Conservation (phyloP, 2,888 invertebrate genomes). For the Orthonychiurus folsomi region DNA sequence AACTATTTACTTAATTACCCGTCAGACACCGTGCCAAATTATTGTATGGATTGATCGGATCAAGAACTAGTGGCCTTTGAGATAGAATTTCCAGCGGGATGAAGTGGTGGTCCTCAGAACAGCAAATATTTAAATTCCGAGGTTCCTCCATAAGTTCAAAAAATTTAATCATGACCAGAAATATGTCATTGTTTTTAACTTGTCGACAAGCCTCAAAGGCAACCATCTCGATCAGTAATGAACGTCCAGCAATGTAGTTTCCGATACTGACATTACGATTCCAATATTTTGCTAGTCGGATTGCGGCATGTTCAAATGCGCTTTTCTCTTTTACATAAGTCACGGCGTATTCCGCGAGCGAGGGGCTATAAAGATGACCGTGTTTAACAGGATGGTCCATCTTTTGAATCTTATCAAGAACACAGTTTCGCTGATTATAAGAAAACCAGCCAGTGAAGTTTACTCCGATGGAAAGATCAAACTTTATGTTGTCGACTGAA, state of each 20-base stretch:
- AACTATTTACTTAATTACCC: no score
- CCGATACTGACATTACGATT: background rate
- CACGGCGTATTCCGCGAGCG: background rate
- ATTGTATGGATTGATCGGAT: constrained; percentile 3
- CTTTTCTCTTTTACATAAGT: background rate
- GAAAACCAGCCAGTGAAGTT: background rate
- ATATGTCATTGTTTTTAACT: background rate
- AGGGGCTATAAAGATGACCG: background rate
- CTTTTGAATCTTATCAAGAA: background rate
- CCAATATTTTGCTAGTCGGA: constrained; percentile 11
- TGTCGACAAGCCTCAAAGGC: constrained; percentile 6
- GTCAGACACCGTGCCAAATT: constrained; percentile 4
- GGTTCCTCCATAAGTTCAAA: background rate
- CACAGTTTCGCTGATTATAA: background rate
- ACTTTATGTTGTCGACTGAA: background rate
- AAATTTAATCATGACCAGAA: background rate
- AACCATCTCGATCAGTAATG: constrained; percentile 3
- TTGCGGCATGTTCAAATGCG: background rate
- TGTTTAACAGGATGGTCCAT: background rate
- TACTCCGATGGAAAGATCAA: background rate
- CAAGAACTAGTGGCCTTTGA: background rate
- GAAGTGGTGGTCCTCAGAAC: background rate
- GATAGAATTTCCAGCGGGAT: background rate
- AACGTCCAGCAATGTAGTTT: background rate
- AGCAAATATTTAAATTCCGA: background rate